phyloP scores from a whole-genome alignment of 2,113 vertebrate genomes.

The Percina caprodes region DNA sequence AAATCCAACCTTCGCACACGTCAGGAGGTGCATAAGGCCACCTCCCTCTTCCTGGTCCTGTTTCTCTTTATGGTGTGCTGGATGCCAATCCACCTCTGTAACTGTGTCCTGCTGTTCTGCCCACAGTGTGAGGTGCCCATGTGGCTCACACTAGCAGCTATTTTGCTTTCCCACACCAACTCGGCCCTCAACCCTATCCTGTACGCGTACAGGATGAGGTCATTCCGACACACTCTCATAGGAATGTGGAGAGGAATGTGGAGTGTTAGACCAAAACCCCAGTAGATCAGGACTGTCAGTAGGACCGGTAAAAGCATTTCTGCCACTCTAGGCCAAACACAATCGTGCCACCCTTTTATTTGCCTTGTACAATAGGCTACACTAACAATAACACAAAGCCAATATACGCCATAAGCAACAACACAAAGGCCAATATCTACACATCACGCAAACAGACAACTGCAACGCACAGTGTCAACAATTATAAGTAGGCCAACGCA shows the following conservation, averaged over 20 bases:
- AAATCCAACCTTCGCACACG: not conserved
- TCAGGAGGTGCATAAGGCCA: constrained; percentile 65
- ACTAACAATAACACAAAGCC: no score
- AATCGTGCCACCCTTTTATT: no score
- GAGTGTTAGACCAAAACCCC: not conserved
- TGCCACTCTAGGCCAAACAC: no score
- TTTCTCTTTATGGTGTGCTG: constrained; percentile 76
- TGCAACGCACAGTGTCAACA: no score
- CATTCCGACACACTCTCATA: constrained; percentile 67
- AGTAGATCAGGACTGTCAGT: not conserved
- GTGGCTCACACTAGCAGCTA: constrained; percentile 54
- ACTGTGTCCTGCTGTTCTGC: constrained; percentile 70
- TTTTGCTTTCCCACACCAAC: constrained; percentile 77
- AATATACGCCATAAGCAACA: no score
- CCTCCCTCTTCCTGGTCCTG: constrained; percentile 75
- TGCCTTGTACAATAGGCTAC: no score
- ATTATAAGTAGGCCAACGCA: no score
- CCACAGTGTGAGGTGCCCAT: constrained; percentile 56
- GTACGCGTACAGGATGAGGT: constrained; percentile 78
- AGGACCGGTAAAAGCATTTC: no score
- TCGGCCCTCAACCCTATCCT: constrained; percentile 78
- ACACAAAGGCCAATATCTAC: no score
- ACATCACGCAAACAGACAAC: no score
- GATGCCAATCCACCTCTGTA: constrained; percentile 77
- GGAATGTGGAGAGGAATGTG: constrained; percentile 28